phyloP scores from a whole-genome alignment of 2,888 invertebrate genomes.

The Brachynemurus nebulosus region DNA sequence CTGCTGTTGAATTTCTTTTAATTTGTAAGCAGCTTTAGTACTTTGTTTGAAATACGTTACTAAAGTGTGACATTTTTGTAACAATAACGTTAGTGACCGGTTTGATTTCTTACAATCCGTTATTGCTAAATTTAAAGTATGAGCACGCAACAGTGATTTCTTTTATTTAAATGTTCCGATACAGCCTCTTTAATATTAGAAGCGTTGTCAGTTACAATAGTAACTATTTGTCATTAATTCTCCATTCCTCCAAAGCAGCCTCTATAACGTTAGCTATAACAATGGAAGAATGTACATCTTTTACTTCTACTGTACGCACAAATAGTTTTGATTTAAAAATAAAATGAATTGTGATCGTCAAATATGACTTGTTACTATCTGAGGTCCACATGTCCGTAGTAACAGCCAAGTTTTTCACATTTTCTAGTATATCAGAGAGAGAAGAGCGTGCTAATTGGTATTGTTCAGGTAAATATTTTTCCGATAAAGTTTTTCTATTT shows the following conservation, averaged over 20 bases:
- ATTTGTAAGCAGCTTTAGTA: constrained; percentile 1
- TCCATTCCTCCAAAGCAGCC: background rate
- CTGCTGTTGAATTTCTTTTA: constrained; percentile 7
- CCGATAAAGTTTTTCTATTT: background rate
- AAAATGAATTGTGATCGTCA: background rate
- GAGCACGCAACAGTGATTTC: background rate
- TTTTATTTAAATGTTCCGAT: background rate
- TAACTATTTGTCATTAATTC: background rate
- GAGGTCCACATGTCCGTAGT: background rate
- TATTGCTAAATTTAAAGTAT: background rate
- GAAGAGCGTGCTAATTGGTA: background rate
- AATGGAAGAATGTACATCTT: background rate
- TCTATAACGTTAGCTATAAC: background rate
- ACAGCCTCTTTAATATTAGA: background rate
- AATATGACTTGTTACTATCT: background rate
- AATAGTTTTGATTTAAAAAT: background rate
- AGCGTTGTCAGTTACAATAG: constrained; percentile 1
- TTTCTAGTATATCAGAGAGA: background rate
- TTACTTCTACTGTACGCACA: background rate
- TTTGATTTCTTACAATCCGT: background rate
- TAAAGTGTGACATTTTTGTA: constrained; percentile 4
- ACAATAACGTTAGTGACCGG: background rate
- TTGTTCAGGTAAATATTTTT: constrained; percentile 1
- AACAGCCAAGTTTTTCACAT: background rate
- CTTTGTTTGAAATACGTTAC: constrained; percentile 8